Evolutionary conservation across 2,888 invertebrate species (phyloP), one percentile per base, ranked within the genome.

Genomic region (Lamellibrachia columna): DNA sequence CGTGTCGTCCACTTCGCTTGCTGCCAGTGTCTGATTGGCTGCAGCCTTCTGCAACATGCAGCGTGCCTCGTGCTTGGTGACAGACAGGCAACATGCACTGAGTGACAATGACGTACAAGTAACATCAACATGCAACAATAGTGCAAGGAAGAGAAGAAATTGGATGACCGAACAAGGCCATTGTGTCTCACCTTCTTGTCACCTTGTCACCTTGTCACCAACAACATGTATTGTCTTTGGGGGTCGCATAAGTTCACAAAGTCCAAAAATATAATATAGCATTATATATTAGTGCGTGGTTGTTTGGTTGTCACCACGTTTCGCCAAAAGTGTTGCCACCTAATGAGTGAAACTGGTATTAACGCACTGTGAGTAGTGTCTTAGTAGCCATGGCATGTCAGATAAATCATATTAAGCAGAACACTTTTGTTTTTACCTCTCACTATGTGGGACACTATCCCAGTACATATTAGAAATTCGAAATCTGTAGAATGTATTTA

Each of bases 1-100:
- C 93, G 94, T 94, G 92, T 96, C 96, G 91, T 95, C 95, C 28
- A 96, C 95, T 92, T 96, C 96, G 92, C 95, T 94, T 28, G 94
- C 93, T 58, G 95, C 93, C 53, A 95, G 55, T 52, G 94, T 95
- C 28, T 95, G 94, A 91, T 94, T 94, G 58, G 94, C 95, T 90
- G 95, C 94, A 93, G 96, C 96, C 92, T 95, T 95, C 96, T 96
- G 91, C 22, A 52, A 75, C 75, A 75, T 75, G 75, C 75, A 75
- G 22, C 75, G n/a, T 75, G 75, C 75, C 15, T 9, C n/a, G 15
- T 52, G 91, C 40, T 40, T 52, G 15, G 22, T 52, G 52, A 52
- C 40, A 91, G 91, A 53, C 52, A 91, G 91, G n/a, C 52, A 3
- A 90, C 91, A 91, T 75, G 75, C 7, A 60, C 60, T 60, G 60